Base-by-base conservation (phyloP, 2,888 invertebrate species). In the Sminthurinus aureus region DNA sequence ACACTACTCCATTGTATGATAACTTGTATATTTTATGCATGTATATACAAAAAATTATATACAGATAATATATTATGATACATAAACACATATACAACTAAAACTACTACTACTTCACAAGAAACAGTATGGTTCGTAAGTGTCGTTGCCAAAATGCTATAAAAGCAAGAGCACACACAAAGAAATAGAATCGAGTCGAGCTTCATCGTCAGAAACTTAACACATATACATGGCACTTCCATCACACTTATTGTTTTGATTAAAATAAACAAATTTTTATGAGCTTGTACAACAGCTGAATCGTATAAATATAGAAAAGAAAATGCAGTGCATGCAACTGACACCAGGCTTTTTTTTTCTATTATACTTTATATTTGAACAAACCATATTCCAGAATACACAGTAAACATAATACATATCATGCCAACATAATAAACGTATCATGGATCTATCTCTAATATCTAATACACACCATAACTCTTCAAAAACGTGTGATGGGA, bases 181-280 rank as follows among this genome's bases (percentile, higher is more conserved):
- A 66, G 66, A 20, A 20, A 18, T 4, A 71, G 24, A 71, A 71
- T 6, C 20, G 71, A 71, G 24, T 20, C 20, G 66, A 66, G 20
- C 18, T n/a, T 66, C 71, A 20, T 71, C 58, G 58, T 58, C 58
- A 58, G 58, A 15, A 58, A 58, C 15, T 58, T 58, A 58, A 58
- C 58, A 58, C 58, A 58, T 6, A 38, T 38, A 38, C n/a, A n/a
- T 38, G 6, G 58, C 58, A 58, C 58, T 58, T 58, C 58, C 58
- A 58, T 58, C 58, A 24, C 24, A 71, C 71, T 71, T 76, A 76
- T 76, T 76, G 76, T 76, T 76, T 76, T 76, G 76, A 76, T 76
- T 76, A 76, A 76, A 76, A 52, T 76, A 76, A 76, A 76, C 76
- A 76, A 76, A 76, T 76, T 76, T 76, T 76, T 76, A 76, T 76